Evolutionary conservation across 2,888 invertebrate genomes (phyloP).

Genomic region (Pantelozetes paolii): DNA sequence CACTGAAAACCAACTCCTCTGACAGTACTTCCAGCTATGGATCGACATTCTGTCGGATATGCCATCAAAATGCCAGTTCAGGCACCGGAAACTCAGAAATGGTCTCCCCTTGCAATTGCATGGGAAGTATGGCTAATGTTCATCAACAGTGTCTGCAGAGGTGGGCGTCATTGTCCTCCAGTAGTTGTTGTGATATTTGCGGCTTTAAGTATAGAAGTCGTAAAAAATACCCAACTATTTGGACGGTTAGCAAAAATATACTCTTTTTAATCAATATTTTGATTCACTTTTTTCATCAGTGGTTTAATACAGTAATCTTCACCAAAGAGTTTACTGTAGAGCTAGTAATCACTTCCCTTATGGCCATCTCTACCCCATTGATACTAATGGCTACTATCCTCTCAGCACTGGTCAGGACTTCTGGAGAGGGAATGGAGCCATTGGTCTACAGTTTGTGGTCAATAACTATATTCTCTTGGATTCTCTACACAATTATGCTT

Average conservation of each 20-base stretch:
- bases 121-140: conserved; percentile 73
- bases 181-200: conserved; percentile 31
- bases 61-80: conserved; percentile 12
- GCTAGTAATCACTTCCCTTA: neutral
- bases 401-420: neutral
- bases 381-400: conserved; percentile 8
- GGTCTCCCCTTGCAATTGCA: conserved; percentile 51
- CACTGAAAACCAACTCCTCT: neutral
- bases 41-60: conserved; percentile 30
- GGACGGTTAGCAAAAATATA: neutral
- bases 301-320: neutral
- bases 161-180: conserved; percentile 59
- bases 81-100: neutral
- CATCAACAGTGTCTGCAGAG: conserved; percentile 95
- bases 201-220: conserved; percentile 7
- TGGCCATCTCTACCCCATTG: conserved; percentile 7
- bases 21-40: neutral
- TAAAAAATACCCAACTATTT: neutral
- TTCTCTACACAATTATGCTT: neutral
- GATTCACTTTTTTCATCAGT: neutral
- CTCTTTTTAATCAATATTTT: neutral
- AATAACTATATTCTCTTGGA: conserved; percentile 13
- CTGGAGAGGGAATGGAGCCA: neutral
- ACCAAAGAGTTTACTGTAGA: neutral
- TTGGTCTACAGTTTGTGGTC: neutral